phyloP scores from a whole-genome alignment of 2,888 invertebrate genomes.

The Dicycla oo region DNA sequence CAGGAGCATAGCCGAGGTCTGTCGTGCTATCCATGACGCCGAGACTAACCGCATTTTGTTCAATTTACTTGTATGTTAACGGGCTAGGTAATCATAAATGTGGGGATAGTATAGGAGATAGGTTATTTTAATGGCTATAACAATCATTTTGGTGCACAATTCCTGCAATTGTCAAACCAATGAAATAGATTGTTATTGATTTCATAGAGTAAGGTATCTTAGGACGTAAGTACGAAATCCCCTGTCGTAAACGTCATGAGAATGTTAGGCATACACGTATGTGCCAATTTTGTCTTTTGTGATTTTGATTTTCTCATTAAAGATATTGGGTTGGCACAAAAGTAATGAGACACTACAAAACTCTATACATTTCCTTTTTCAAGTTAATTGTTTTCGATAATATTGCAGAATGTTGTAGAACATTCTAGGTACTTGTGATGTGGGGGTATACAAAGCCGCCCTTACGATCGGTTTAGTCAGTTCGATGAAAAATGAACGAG shows the following conservation, averaged over 20 bases:
- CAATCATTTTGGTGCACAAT: not conserved
- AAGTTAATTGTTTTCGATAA: no score
- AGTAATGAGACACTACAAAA: no score
- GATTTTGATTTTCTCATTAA: not conserved
- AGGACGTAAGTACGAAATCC: not conserved
- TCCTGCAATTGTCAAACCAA: not conserved
- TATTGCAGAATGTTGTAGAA: no score
- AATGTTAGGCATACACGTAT: not conserved
- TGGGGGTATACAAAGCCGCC: no score
- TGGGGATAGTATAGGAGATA: constrained; percentile 27
- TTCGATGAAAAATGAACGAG: no score
- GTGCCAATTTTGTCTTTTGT: not conserved
- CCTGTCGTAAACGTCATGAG: no score
- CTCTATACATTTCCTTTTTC: no score
- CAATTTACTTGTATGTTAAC: constrained; percentile 58
- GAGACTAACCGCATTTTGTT: constrained; percentile 55
- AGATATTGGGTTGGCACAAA: not conserved
- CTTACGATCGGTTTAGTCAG: no score
- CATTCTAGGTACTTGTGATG: no score
- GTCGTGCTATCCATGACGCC: constrained; percentile 37
- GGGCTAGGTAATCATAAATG: constrained; percentile 39
- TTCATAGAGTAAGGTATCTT: not conserved
- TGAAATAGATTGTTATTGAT: not conserved
- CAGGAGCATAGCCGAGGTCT: constrained; percentile 32
- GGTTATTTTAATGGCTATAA: constrained; percentile 4